phyloP scores from a whole-genome alignment of 2,113 vertebrate species.

The Proteles cristata region DNA sequence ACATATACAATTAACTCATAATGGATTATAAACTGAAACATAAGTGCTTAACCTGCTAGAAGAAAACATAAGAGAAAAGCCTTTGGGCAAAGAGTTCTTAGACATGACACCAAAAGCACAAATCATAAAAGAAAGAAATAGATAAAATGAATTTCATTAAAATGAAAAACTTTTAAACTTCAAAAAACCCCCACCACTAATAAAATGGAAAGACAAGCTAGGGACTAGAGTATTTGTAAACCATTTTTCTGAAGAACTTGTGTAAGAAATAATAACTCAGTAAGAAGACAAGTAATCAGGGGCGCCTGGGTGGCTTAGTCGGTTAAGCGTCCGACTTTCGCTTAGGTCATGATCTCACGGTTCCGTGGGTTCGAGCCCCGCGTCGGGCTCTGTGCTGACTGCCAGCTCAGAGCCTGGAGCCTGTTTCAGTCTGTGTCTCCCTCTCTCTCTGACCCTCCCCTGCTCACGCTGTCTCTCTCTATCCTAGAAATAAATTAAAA shows the following conservation, averaged over 20 bases:
- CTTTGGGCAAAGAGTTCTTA: not conserved
- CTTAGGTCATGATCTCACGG: too few species aligned
- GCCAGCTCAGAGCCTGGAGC: too few species aligned
- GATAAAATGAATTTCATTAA: not conserved
- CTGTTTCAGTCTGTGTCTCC: too few species aligned
- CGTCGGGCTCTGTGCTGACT: too few species aligned
- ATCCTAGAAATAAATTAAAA: too few species aligned
- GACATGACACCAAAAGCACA: not conserved
- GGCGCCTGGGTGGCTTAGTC: too few species aligned
- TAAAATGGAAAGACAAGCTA: not conserved
- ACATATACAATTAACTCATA: not conserved
- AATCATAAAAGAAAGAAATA: not conserved
- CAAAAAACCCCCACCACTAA: not conserved
- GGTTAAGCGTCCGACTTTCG: too few species aligned
- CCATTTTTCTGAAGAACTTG: not conserved
- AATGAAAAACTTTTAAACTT: not conserved
- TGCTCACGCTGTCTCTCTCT: too few species aligned
- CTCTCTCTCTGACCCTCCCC: too few species aligned
- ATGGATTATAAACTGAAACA: not conserved
- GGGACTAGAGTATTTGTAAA: not conserved
- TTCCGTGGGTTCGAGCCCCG: too few species aligned
- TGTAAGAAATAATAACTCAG: not conserved
- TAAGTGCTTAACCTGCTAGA: not conserved
- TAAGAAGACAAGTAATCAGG: not conserved
- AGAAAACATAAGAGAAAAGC: not conserved